Evolutionary conservation across 1,140 invertebrate species (phyloP), one percentile per base, ranked within the genome.

Genomic region (Temnothorax curvispinosus): DNA sequence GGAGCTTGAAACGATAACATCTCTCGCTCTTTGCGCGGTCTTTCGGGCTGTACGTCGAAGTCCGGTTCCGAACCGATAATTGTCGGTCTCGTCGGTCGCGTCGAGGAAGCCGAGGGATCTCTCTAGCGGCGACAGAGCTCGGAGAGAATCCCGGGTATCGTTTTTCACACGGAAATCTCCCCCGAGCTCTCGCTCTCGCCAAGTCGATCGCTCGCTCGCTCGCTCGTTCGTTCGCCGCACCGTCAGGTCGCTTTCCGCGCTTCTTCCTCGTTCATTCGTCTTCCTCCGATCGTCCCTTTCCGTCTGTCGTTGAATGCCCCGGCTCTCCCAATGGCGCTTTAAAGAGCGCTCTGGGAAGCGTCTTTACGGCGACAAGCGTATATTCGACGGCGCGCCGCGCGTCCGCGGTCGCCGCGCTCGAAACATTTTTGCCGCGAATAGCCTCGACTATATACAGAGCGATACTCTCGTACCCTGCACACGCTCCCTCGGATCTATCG

Each of bases 141-240:
- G 50, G 44, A 47, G 54, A 78, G 80, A 86, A 74, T 86, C 77
- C 65, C 41, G 38, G n/a, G 80, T 87, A 84, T 87, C 86, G 86
- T 87, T 87, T 87, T 87, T 87, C 80, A 87, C 65, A 35, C 78
- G 86, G 41, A 84, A 85, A 87, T 84, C 80, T 84, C 77, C 52
- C 80, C 86, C 69, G 62, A 74, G 54, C 69, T 54, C 15, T 21
- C 62, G 41, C 41, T 8, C 56, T n/a, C 18, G 80, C 52, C 77
- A 18, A 80, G 60, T 80, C 77, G 77, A 80, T 82, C 78, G 71
- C 82, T 65, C 32, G 72, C 21, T 11, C 71, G 41, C 65, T 27
- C 65, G 35, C 18, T 41, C 38, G 64, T 6, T 38, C 44, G 65
- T 27, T 32, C 78, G 38, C 21, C 67, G 80, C 35, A 38, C 38